phyloP scores from a whole-genome alignment of 1,140 invertebrate species.

The Drosophila lowei region DNA sequence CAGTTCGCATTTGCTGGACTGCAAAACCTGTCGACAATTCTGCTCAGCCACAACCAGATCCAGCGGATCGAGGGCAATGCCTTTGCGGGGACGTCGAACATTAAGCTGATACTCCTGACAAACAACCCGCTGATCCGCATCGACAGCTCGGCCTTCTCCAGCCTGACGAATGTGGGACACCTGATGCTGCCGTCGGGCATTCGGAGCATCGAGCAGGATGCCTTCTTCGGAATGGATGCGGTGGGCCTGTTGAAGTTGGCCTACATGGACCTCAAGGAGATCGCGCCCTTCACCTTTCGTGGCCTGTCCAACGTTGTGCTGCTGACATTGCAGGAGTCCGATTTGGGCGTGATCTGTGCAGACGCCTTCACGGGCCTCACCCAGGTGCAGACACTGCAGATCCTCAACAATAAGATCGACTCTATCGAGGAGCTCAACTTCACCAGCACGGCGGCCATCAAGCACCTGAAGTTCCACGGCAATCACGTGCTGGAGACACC shows the following conservation, averaged over 20 bases:
- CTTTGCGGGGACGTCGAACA: slow-evolving; percentile 92
- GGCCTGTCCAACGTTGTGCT: slow-evolving; percentile 89
- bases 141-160: slow-evolving; percentile 90
- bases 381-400: slow-evolving; percentile 88
- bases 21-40: slow-evolving; percentile 90
- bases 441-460: slow-evolving; percentile 87
- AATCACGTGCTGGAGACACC: slow-evolving; percentile 92
- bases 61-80: slow-evolving; percentile 90
- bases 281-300: slow-evolving; percentile 89
- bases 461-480: slow-evolving; percentile 88
- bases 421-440: slow-evolving; percentile 89
- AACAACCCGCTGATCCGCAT: slow-evolving; percentile 91
- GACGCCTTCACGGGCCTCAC: slow-evolving; percentile 89
- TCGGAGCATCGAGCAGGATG: slow-evolving; percentile 88
- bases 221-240: slow-evolving; percentile 91
- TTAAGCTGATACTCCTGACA: slow-evolving; percentile 88
- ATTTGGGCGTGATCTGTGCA: slow-evolving; percentile 88
- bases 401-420: slow-evolving; percentile 93
- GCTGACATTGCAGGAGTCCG: slow-evolving; percentile 90
- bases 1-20: slow-evolving; percentile 92
- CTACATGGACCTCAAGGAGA: slow-evolving; percentile 90
- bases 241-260: slow-evolving; percentile 90
- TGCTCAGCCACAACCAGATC: slow-evolving; percentile 91
- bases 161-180: slow-evolving; percentile 90
- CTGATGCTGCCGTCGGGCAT: slow-evolving; percentile 91